A percentile compares a stretch with the other conserved stretches of the same genome.
phyloP scores from a whole-genome alignment of 2,888 invertebrate genomes.

The Selenia dentaria region DNA sequence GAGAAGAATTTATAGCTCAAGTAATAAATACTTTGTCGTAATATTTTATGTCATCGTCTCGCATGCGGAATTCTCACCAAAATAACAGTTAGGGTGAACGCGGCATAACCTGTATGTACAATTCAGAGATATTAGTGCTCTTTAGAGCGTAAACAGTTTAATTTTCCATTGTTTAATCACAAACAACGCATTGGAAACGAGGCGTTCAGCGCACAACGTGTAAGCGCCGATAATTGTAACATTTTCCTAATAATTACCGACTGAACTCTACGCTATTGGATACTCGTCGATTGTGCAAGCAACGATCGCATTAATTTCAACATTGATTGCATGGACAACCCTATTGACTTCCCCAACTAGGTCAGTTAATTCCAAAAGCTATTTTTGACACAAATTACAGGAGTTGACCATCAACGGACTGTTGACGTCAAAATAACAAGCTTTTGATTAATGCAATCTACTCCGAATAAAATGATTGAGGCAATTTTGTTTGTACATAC shows the following conservation, averaged over 20 bases:
- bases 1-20: slow-evolving; percentile 30
- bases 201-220: slow-evolving; percentile 62
- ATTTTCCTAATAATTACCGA: slow-evolving; percentile 69
- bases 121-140: slow-evolving; percentile 54
- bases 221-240: slow-evolving; percentile 66
- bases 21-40: slow-evolving; percentile 36
- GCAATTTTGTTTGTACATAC: slow-evolving; percentile 13
- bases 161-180: slow-evolving; percentile 71
- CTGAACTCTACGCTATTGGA: slow-evolving; percentile 42
- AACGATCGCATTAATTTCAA: slow-evolving; percentile 40
- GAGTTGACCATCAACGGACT: slow-evolving; percentile 2
- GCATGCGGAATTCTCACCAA: slow-evolving; percentile 29
- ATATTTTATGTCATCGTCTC: slow-evolving; percentile 36
- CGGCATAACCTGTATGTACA: slow-evolving; percentile 32
- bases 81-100: slow-evolving; percentile 29
- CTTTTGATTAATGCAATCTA: slow-evolving; percentile 17
- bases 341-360: slow-evolving; percentile 31
- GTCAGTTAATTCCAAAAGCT: slow-evolving; percentile 23
- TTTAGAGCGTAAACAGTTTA: slow-evolving; percentile 70
- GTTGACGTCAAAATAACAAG: slow-evolving; percentile 23
- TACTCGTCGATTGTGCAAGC: slow-evolving; percentile 38
- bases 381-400: slow-evolving; percentile 20
- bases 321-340: slow-evolving; percentile 43
- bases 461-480: slow-evolving; percentile 4
- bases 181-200: slow-evolving; percentile 48